These are phyloP conservation scores for Mormyrus proboscirostris DNA, from an alignment of 2,797 vertebrate genomes.

Conservation along the genomic window DNA sequence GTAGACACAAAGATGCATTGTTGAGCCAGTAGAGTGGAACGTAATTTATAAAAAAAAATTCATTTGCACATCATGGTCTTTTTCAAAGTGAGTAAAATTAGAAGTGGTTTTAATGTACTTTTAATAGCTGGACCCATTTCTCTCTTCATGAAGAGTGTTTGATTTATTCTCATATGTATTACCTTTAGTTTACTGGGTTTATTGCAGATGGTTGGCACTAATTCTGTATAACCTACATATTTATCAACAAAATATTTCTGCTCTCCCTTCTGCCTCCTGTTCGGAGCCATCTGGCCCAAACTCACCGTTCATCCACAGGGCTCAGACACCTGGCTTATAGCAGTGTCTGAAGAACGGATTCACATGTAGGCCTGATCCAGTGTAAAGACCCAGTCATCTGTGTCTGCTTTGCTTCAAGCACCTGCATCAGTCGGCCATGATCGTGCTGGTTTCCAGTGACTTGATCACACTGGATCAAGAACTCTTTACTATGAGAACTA, in stretches of 20 bases:
- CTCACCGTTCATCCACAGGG: neutral
- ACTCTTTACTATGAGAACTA: neutral
- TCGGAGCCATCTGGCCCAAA: neutral
- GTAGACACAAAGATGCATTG: neutral
- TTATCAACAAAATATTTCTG: neutral
- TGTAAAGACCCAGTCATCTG: neutral
- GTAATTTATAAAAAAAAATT: neutral
- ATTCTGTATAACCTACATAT: constrained; percentile 2
- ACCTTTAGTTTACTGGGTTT: neutral
- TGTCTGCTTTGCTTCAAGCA: neutral
- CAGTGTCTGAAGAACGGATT: neutral
- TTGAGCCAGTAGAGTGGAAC: neutral
- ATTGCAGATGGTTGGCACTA: neutral
- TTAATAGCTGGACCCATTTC: neutral
- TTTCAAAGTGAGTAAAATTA: constrained; percentile 3
- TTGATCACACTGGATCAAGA: neutral
- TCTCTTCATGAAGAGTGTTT: neutral
- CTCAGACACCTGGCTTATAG: neutral
- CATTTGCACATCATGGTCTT: neutral
- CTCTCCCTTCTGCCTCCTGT: neutral
- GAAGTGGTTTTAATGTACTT: neutral
- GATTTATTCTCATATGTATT: neutral
- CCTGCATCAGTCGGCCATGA: neutral
- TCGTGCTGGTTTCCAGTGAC: neutral
- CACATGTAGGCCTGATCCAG: neutral